phyloP scores from a whole-genome alignment of 2,797 vertebrate species.

The Cyclopterus lumpus region DNA sequence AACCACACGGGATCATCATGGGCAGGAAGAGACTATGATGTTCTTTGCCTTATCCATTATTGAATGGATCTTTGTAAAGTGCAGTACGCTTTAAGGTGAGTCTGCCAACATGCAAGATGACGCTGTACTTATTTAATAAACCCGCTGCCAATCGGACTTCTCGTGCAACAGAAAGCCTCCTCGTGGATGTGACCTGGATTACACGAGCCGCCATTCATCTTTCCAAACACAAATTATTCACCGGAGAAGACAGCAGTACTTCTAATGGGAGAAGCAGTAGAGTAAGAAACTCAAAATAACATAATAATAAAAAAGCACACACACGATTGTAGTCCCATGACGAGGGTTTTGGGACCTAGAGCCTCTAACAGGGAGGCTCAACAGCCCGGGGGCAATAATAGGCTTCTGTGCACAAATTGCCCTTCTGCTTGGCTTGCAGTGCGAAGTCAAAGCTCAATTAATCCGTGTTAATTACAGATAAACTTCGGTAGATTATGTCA shows the following conservation, averaged over 20 bases:
- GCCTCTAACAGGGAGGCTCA: constrained; percentile 65
- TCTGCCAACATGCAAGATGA: constrained; percentile 61
- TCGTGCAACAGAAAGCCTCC: constrained; percentile 37
- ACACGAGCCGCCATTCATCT: constrained; percentile 18
- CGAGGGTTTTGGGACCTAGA: constrained; percentile 42
- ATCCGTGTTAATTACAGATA: constrained; percentile 81
- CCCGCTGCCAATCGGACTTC: constrained; percentile 31
- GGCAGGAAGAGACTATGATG: constrained; percentile 61
- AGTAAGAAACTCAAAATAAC: not conserved
- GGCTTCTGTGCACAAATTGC: constrained; percentile 67
- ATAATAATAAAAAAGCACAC: not conserved
- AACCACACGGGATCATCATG: constrained; percentile 73
- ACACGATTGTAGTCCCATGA: constrained; percentile 51
- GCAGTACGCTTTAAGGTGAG: constrained; percentile 54
- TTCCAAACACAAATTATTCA: constrained; percentile 38
- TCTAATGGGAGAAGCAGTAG: not conserved
- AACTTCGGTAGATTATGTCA: constrained; percentile 73
- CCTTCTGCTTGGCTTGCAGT: constrained; percentile 69
- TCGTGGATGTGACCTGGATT: constrained; percentile 53
- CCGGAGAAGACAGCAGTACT: not conserved
- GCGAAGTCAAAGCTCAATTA: constrained; percentile 76
- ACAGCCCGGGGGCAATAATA: constrained; percentile 61
- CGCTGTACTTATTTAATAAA: constrained; percentile 56
- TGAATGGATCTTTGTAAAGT: constrained; percentile 68
- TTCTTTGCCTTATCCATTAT: constrained; percentile 68